phyloP scores from a whole-genome alignment of 2,888 invertebrate species.

The Abscondita cerata region DNA sequence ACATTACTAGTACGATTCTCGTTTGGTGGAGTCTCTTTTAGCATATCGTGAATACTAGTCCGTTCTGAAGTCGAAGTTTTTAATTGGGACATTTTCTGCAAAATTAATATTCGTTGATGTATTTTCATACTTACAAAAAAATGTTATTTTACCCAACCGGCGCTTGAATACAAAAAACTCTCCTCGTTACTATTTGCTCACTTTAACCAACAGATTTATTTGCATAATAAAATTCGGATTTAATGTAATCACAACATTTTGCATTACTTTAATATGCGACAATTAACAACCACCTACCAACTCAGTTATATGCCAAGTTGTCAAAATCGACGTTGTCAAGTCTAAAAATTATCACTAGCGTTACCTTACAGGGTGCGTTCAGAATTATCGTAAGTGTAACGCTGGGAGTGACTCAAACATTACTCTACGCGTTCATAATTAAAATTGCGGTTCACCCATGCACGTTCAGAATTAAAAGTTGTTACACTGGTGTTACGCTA shows the following conservation, averaged over 20 bases:
- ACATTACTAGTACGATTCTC: constrained; percentile 78
- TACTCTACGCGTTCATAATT: too few relatives aligned
- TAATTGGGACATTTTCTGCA: constrained; percentile 51
- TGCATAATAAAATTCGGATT: constrained; percentile 1
- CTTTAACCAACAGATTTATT: background rate
- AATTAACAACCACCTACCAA: background rate
- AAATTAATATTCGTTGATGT: background rate
- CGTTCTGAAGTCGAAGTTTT: constrained; percentile 62
- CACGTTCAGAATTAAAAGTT: too few relatives aligned
- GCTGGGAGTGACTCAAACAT: too few relatives aligned
- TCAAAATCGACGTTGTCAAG: background rate
- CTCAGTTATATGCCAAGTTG: constrained; percentile 11
- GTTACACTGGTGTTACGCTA: too few relatives aligned
- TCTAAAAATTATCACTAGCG: background rate
- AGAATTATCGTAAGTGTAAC: too few relatives aligned
- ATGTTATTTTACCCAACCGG: background rate
- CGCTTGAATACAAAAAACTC: background rate
- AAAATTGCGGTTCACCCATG: too few relatives aligned
- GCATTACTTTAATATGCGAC: background rate
- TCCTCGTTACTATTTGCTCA: background rate
- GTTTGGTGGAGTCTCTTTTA: constrained; percentile 80
- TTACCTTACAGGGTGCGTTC: too few relatives aligned
- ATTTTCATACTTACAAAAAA: background rate
- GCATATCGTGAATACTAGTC: constrained; percentile 82
- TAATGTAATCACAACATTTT: constrained; percentile 1